Conservation (phyloP, 2,113 vertebrate genomes). For the Dipodomys merriami region DNA sequence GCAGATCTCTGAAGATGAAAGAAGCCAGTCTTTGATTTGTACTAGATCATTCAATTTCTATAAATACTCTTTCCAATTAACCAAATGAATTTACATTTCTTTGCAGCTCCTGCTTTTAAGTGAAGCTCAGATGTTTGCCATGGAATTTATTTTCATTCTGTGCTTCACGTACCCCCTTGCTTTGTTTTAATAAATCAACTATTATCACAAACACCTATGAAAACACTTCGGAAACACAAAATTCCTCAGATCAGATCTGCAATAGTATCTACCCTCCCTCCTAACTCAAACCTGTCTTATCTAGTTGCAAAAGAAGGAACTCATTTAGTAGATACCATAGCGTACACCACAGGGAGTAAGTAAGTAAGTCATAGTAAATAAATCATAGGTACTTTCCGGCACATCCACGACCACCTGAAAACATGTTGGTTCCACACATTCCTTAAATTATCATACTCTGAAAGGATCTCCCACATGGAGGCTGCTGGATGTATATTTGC, state of each 20-base stretch:
- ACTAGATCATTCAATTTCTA: constrained; percentile 47
- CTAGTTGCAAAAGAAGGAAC: not conserved
- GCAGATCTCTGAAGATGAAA: constrained; percentile 44
- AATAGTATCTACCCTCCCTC: not conserved
- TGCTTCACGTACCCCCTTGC: not conserved
- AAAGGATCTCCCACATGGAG: not conserved
- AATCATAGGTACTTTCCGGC: not conserved
- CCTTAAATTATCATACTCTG: not conserved
- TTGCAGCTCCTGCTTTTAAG: constrained; percentile 55
- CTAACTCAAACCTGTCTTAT: not conserved
- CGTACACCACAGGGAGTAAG: not conserved
- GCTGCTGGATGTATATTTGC: not conserved
- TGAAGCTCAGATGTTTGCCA: constrained; percentile 6
- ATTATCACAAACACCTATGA: constrained; percentile 43
- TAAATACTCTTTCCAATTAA: constrained; percentile 70
- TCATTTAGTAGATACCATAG: not conserved
- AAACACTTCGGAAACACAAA: constrained; percentile 35
- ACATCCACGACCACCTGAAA: not conserved
- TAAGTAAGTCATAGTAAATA: not conserved
- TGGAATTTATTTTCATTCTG: not conserved
- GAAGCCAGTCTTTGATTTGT: constrained; percentile 59
- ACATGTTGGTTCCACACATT: not conserved
- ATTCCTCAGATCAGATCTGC: constrained; percentile 20
- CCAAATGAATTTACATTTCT: constrained; percentile 69
- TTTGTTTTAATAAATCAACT: constrained; percentile 63